Base-by-base conservation (phyloP, 1,140 invertebrate genomes). In the Diachasma alloeum region DNA sequence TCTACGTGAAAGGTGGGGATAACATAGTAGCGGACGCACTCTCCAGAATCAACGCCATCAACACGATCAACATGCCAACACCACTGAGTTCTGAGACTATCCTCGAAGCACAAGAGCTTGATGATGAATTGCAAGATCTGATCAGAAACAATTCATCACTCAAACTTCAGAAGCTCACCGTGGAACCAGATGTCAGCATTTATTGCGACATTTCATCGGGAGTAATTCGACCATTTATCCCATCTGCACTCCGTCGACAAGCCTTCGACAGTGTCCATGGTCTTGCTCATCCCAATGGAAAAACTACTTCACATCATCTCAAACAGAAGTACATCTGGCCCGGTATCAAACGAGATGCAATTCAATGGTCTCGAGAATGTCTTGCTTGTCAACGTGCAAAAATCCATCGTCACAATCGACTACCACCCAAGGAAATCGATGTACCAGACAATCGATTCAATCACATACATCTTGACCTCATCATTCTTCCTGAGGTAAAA, bases 391-490 rank as follows among this genome's bases (percentile, higher is more conserved):
- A 86, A 72, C 24, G 72, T 0, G 46, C 74, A 0, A 82, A 84
- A 75, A 53, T 84, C 0, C 39, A 73, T 4, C 17, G 81, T 13
- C 83, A 83, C 66, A 78, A 77, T 17, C 9, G 37, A 73, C 0
- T 68, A 11, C 31, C 73, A 66, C 69, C 74, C 39, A 19, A 77
- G 53, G 10, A 72, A 19, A 68, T 81, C 72, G 31, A 70, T 11
- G 44, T 66, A 39, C 31, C 76, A 15, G 70, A 76, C 37, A 11
- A 26, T 13, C 37, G 78, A 19, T 84, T 85, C 26, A 78, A 79
- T 4, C 81, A 83, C 63, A 76, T 88, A 0, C 77, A 88, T 76
- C 22, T 87, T 11, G 85, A 88, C 72, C 80, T 89, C 3, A 78
- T 88, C 6, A 77, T 82, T 0, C 70, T 85, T 67, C 81, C 81